Evolutionary conservation across 2,888 invertebrate species (phyloP), one percentile per base, ranked within the genome.

Genomic region (Drosophila vallismaia): DNA sequence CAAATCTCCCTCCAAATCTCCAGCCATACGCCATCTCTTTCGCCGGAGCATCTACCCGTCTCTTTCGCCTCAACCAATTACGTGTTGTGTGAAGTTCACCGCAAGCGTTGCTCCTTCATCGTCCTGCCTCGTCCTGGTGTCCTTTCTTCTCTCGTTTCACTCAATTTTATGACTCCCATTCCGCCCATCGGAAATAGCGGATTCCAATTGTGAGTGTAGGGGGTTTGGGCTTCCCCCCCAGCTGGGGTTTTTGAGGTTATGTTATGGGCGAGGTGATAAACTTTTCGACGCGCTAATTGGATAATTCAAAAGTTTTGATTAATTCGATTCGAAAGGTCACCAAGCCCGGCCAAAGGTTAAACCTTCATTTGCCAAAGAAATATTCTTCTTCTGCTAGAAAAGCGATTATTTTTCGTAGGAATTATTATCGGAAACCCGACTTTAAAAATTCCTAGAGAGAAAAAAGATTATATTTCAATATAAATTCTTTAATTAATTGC

Each of bases 271-370:
- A 50, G 63, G 63, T 63, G 63, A 63, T 63, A 63, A 63, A 63
- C 63, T 63, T 63, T 63, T 63, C 36, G 63, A 63, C 44, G 51
- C 63, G 64, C 63, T 63, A 63, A 63, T 63, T 63, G 63, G 63
- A 63, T 63, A 63, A 63, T 64, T 63, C 63, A 45, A 63, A 63
- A 63, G 50, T 63, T 63, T 63, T 63, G 63, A 63, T 63, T 64
- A 63, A 63, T 63, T 63, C 64, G 50, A 50, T 19, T 44, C 50
- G 45, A 51, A 50, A 63, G 63, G 63, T 63, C 63, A 45, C 50
- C 54, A 14, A 24, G 9, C 4, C 19, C 1, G 8, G n/a, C 28
- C 33, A 46, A 45, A 50, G 50, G 49, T 50, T 63, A 14, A 12
- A 24, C 6, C 8, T 24, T 44, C 42, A 42, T 9, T 10, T 24